Percentiles rank a stretch among this genome's conserved stretches.
These are phyloP conservation scores for Dermolepida albohirtum DNA, from an alignment of 2,888 invertebrate genomes.

Conservation along the genomic window DNA sequence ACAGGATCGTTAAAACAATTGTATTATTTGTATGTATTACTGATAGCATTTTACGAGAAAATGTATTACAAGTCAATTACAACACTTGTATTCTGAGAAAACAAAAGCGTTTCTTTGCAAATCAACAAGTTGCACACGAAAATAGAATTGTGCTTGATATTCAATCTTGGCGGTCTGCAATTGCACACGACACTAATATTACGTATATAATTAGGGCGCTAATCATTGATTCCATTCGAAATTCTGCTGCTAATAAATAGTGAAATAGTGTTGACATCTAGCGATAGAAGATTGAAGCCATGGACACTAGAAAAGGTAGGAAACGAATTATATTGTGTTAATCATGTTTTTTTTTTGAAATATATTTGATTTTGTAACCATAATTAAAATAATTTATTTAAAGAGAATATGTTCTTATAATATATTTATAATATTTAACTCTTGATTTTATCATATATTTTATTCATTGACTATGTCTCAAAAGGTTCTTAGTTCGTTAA, in stretches of 20 bases:
- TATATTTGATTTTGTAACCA: too few species aligned
- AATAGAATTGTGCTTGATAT: slow-evolving; percentile 1
- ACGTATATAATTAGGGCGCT: slow-evolving; percentile 14
- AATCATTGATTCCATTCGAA: slow-evolving; percentile 11
- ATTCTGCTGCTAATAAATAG: background rate
- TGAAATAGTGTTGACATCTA: slow-evolving; percentile 16
- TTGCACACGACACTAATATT: slow-evolving; percentile 28
- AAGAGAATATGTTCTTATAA: too few species aligned
- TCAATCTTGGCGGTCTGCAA: slow-evolving; percentile 32
- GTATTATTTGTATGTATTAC: background rate
- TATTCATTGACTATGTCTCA: too few species aligned
- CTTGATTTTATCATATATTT: too few species aligned
- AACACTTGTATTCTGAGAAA: background rate
- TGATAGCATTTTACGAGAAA: background rate
- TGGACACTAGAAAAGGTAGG: slow-evolving; percentile 25
- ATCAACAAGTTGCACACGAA: slow-evolving; percentile 31
- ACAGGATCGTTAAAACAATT: too few species aligned
- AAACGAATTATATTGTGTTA: background rate
- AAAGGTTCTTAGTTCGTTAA: too few species aligned
- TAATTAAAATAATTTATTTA: too few species aligned
- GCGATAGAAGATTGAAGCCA: slow-evolving; percentile 1
- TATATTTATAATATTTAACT: too few species aligned
- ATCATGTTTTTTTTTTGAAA: too few species aligned
- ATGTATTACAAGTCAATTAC: background rate
- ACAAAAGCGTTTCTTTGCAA: slow-evolving; percentile 1